phyloP scores from a whole-genome alignment of 2,888 invertebrate species.

The Noctua janthe region DNA sequence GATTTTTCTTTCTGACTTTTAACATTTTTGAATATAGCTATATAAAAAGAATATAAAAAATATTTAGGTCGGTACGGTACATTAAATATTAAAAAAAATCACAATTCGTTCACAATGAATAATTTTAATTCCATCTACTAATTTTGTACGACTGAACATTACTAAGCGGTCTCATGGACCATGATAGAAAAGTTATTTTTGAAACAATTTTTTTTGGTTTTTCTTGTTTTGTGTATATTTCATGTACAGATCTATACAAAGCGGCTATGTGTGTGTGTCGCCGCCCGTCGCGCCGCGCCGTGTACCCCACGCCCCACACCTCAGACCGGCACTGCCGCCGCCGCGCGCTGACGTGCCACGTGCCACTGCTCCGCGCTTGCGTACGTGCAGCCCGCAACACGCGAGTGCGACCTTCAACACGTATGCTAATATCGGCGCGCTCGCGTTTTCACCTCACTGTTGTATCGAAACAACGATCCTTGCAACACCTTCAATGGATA shows the following conservation, averaged over 20 bases:
- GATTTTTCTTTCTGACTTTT: too few species aligned
- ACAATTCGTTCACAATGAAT: neutral
- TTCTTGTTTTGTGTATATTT: neutral
- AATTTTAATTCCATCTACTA: neutral
- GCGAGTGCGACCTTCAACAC: neutral
- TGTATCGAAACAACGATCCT: neutral
- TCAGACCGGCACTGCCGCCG: conserved; percentile 9
- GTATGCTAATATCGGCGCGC: neutral
- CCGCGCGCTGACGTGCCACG: neutral
- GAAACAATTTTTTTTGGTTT: too few species aligned
- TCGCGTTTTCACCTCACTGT: neutral
- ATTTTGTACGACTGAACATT: neutral
- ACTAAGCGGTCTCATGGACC: too few species aligned
- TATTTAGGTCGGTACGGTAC: too few species aligned
- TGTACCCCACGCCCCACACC: conserved; percentile 10
- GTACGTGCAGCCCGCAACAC: neutral
- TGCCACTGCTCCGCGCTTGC: neutral
- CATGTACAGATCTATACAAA: neutral
- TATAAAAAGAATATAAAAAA: too few species aligned
- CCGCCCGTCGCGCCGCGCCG: conserved; percentile 17
- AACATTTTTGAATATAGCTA: too few species aligned
- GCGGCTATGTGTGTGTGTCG: neutral
- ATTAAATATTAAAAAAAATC: too few species aligned
- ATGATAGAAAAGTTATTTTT: too few species aligned
- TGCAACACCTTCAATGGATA: neutral